Base-by-base conservation (phyloP, 2,113 vertebrate species). In the Oreochromis niloticus region DNA sequence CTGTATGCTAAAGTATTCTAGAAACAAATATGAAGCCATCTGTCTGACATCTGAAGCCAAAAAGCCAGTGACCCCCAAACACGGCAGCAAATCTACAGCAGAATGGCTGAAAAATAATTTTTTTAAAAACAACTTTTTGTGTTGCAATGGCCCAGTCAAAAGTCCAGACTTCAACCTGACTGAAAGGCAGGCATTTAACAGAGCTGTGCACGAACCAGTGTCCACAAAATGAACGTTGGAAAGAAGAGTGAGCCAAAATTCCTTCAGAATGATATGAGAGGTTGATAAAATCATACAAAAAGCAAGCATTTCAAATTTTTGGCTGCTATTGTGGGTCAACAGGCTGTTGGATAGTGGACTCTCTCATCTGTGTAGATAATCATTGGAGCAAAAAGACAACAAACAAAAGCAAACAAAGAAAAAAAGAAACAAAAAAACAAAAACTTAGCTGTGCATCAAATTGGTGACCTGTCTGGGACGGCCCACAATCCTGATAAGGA, bases 41-140 rank as follows among this genome's bases (percentile, higher is more conserved):
- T 13, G 61, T 66, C 34, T 39, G 61, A 41, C 56, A 68, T 39
- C 19, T 68, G 6, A 68, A 41, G 11, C 6, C 19, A 66, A 66
- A 12, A 13, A 12, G 10, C 10, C 19, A 68, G 6, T 41, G 36
- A 41, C n/a, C 36, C 36, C n/a, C 36, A 43, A 61, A 71, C 36
- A 71, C 4, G 43, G 36, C 2, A 43, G 36, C 7, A 71, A 14
- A 43, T 41, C 36, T 41, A 41, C n/a, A 71, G 10, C 36, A 41
- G 61, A 36, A 36, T 68, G 63, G 34, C 34, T 39, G 34, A 39
- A 39, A 39, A 66, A 39, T 3, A 66, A 13, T 6, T 57, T 3
- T 0, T 0, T 3, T 0, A 0, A 2, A 5, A 66, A 39, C 41
- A 68, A 7, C 36, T 39, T 17, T 8, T 32, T 17, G 63, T 68